Evolutionary conservation across 2,797 vertebrate genomes (phyloP), one percentile per base, ranked within the genome.

Genomic region (Natrix natrix): DNA sequence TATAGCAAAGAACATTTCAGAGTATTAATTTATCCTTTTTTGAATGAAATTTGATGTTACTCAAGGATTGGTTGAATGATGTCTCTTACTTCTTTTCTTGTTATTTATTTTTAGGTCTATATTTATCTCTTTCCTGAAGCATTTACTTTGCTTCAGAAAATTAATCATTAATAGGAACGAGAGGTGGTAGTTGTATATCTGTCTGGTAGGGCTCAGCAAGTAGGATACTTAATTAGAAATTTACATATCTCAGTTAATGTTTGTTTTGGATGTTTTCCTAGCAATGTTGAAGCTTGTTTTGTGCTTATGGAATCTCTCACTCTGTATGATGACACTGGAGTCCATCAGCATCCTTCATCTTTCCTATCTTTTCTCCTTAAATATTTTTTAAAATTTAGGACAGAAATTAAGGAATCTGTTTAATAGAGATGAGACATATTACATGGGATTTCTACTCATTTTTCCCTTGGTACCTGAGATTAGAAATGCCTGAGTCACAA

Each of bases 61-160:
- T 83, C 61, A 56, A 91, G 43, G 6, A 93, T 95, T 90, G 91
- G 14, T 61, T 93, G 93, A 55, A 13, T 94, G 92, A 93, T 94
- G 91, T 13, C 12, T 37, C 12, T 13, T 95, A 20, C 24, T 26
- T 89, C 22, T 88, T 89, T 60, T 43, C 37, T 24, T 43, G 32
- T 37, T 59, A 88, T 88, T 88, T 88, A 37, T 88, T 59, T 60
- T 37, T 88, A 32, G 20, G 32, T 59, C 20, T 88, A n/a, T 66
- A 66, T 16, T 74, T 74, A 74, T 74, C 48, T 90, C 6, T 48
- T 63, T 52, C 28, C 48, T 87, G 59, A 8, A 54, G 28, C 11
- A 59, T 26, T 48, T 54, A 54, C 5, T 10, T 59, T n/a, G 14
- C 48, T n/a, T 52, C 20, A 61, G 74, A 4, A 66, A 66, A 66